Base-by-base conservation (phyloP, 1,140 invertebrate genomes). In the Lineus longissimus region DNA sequence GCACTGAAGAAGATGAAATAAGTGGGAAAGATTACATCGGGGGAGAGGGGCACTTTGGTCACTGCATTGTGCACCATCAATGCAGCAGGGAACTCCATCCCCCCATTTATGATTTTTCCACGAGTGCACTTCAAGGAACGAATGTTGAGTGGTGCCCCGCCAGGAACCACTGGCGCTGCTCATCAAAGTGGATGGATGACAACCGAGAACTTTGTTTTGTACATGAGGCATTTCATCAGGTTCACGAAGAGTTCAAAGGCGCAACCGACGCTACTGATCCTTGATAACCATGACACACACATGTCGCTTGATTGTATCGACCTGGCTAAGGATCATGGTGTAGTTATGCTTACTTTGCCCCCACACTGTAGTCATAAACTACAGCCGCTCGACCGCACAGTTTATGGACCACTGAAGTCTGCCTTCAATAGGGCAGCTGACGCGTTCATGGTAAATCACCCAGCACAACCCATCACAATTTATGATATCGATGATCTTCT, bases 321-420 rank as follows among this genome's bases (percentile, higher is more conserved):
- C 29, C 60, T 22, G 13, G 63, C 59, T 4, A 72, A 66, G 62
- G 29, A 51, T 4, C 68, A 72, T 66, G 63, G 62, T 17, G 60
- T 71, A 11, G 36, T 61, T n/a, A 27, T 71, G 31, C 31, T 70
- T 6, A 64, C 65, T 7, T 51, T 64, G 4, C 65, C 67, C 23
- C 62, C 69, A 36, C 64, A 71, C 55, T 65, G 66, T 19, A 78
- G 75, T 40, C 76, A 84, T 70, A 80, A 78, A 68, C 70, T 85
- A 57, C 83, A 85, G 63, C 83, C 84, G 11, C 66, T 85, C 1
- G 83, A 85, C 70, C 70, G 79, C 15, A 61, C 70, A 59, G 76
- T 84, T 54, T 84, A 73, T 76, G 71, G 73, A 0, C 74, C 81
- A 36, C 75, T 85, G 7, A 84, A 84, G 45, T 55, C n/a, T 11